These are phyloP conservation scores for Spea bombifrons DNA, from an alignment of 2,113 vertebrate species.

Conservation along the genomic window DNA sequence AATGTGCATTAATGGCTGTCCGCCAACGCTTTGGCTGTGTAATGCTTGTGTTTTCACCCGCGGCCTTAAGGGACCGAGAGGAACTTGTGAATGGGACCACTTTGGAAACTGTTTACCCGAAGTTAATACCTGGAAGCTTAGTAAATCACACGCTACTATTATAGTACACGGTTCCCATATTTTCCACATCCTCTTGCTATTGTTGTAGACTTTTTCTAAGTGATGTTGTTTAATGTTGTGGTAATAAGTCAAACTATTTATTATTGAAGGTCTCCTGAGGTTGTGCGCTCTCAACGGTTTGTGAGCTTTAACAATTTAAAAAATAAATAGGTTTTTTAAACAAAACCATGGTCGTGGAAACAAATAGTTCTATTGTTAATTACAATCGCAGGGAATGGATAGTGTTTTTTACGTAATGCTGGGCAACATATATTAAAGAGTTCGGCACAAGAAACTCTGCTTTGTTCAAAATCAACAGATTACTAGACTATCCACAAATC, in stretches of 20 bases:
- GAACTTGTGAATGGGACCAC: slow-evolving; percentile 18
- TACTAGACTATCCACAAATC: too few relatives aligned
- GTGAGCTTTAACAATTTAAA: too few relatives aligned
- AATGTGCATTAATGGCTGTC: slow-evolving; percentile 7
- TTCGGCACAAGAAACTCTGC: too few relatives aligned
- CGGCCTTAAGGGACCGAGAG: neutral
- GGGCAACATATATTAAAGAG: too few relatives aligned
- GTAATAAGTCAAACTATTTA: neutral
- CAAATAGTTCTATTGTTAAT: too few relatives aligned
- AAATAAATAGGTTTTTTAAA: too few relatives aligned
- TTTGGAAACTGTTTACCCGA: slow-evolving; percentile 17
- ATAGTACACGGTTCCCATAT: neutral
- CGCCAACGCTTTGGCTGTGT: slow-evolving; percentile 9
- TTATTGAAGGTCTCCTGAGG: neutral
- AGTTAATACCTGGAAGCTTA: slow-evolving; percentile 32
- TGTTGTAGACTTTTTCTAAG: slow-evolving; percentile 20
- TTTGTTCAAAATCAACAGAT: too few relatives aligned
- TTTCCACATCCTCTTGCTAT: slow-evolving; percentile 7
- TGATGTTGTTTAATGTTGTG: neutral
- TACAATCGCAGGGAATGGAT: too few relatives aligned
- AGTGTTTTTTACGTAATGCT: too few relatives aligned
- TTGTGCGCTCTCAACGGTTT: too few relatives aligned
- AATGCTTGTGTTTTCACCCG: slow-evolving; percentile 19
- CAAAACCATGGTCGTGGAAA: too few relatives aligned
- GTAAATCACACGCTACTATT: neutral